Evolutionary conservation across 2,888 invertebrate species (phyloP).

Genomic region (Scrobipalpa atriplicella): DNA sequence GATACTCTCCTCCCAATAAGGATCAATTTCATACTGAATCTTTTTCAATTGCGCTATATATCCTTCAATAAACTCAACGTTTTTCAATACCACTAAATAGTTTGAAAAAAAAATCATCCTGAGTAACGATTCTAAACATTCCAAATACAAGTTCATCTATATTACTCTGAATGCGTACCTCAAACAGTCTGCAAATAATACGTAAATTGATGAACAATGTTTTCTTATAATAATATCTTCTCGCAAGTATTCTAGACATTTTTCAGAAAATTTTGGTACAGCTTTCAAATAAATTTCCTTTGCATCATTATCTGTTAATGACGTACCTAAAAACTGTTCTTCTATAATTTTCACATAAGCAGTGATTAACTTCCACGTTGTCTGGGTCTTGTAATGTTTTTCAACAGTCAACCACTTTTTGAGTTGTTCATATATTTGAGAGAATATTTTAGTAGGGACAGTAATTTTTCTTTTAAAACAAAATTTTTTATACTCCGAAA

Average conservation of each 20-base stretch:
- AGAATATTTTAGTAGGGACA: conserved; percentile 12
- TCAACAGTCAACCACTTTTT: conserved; percentile 1
- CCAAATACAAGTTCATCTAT: conserved; percentile 29
- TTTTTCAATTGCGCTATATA: conserved; percentile 33
- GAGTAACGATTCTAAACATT: conserved; percentile 35
- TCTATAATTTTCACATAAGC: conserved; percentile 46
- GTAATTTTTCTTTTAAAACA: not conserved
- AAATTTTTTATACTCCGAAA: not conserved
- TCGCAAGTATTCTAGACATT: conserved; percentile 51
- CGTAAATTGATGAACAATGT: conserved; percentile 57
- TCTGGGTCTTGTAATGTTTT: not conserved
- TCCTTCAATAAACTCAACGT: conserved; percentile 34
- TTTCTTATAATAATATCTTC: conserved; percentile 52
- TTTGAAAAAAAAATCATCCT: conserved; percentile 48
- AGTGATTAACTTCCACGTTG: conserved; percentile 50
- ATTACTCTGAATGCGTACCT: conserved; percentile 30
- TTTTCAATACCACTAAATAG: conserved; percentile 49
- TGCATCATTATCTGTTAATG: conserved; percentile 35
- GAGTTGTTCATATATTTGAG: not conserved
- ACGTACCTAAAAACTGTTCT: conserved; percentile 30
- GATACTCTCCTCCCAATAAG: too few species aligned
- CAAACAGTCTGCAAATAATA: conserved; percentile 50
- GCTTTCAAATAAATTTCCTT: conserved; percentile 42
- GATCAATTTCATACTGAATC: conserved; percentile 48
- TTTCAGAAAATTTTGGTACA: conserved; percentile 48